phyloP scores from a whole-genome alignment of 2,888 invertebrate genomes.

The Cloeon dipterum region DNA sequence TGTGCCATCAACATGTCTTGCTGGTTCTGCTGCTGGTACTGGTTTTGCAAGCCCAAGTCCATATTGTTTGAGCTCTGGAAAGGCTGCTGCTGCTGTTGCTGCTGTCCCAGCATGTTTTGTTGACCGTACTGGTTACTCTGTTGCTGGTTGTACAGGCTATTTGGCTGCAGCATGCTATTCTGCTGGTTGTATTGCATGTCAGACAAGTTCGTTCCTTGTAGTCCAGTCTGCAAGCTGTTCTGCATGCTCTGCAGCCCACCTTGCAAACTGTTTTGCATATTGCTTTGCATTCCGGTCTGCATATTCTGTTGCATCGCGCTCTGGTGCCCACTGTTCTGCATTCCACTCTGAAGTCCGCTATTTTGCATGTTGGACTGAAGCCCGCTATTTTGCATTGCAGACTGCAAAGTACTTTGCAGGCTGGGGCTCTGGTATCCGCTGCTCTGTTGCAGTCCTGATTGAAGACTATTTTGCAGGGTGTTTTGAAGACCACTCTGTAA shows the following conservation, averaged over 20 bases:
- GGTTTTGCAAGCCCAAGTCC: neutral
- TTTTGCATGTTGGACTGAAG: neutral
- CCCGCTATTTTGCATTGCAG: too few relatives aligned
- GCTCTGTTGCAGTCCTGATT: neutral
- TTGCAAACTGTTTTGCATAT: neutral
- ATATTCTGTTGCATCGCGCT: too few relatives aligned
- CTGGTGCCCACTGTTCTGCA: neutral
- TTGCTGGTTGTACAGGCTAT: neutral
- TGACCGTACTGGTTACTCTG: neutral
- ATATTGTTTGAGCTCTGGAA: neutral
- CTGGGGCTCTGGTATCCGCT: neutral
- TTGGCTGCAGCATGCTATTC: neutral
- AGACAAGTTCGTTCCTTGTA: too few relatives aligned
- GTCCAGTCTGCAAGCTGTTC: neutral
- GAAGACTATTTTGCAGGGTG: neutral
- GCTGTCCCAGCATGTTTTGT: neutral
- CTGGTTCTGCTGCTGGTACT: neutral
- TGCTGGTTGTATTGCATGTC: neutral
- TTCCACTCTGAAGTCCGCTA: neutral
- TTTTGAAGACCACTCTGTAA: neutral
- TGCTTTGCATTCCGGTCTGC: too few relatives aligned
- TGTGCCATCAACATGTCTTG: neutral
- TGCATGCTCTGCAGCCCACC: neutral
- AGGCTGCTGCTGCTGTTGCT: neutral
- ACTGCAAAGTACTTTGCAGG: neutral